These are phyloP conservation scores for Paguma larvata DNA, from an alignment of 2,797 vertebrate species.

Conservation along the genomic window DNA sequence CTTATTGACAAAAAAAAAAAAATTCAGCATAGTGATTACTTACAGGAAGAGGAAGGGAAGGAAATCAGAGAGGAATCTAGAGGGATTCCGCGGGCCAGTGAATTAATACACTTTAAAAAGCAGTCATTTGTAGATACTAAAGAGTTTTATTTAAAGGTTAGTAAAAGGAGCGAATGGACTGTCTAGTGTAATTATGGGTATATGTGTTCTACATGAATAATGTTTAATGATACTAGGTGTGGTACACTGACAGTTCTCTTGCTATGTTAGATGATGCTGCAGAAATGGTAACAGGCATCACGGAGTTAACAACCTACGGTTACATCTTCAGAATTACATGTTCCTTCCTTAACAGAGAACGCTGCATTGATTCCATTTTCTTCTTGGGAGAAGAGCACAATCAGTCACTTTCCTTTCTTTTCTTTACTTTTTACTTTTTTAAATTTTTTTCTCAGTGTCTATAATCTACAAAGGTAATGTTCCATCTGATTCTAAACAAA, in stretches of 20 bases:
- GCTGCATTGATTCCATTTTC: conserved; percentile 36
- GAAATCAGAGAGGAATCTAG: neutral
- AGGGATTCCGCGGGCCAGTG: neutral
- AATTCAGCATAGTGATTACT: neutral
- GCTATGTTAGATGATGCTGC: neutral
- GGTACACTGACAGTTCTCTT: neutral
- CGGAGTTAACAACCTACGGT: neutral
- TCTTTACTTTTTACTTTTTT: neutral
- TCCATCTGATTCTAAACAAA: neutral
- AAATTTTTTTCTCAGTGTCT: neutral
- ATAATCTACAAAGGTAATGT: neutral
- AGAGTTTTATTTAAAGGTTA: neutral
- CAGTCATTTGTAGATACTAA: neutral
- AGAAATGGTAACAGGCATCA: neutral
- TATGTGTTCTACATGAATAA: neutral
- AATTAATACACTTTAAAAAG: neutral
- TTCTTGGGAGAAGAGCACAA: neutral
- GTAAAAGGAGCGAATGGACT: neutral
- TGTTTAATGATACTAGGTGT: neutral
- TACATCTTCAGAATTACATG: neutral
- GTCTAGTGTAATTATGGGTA: neutral
- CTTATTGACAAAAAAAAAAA: neutral
- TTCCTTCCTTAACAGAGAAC: conserved; percentile 17
- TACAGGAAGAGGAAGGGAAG: neutral
- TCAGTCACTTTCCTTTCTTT: neutral